These are phyloP conservation scores for Heteromyza rotundicornis DNA, from an alignment of 2,888 invertebrate genomes.

Conservation along the genomic window DNA sequence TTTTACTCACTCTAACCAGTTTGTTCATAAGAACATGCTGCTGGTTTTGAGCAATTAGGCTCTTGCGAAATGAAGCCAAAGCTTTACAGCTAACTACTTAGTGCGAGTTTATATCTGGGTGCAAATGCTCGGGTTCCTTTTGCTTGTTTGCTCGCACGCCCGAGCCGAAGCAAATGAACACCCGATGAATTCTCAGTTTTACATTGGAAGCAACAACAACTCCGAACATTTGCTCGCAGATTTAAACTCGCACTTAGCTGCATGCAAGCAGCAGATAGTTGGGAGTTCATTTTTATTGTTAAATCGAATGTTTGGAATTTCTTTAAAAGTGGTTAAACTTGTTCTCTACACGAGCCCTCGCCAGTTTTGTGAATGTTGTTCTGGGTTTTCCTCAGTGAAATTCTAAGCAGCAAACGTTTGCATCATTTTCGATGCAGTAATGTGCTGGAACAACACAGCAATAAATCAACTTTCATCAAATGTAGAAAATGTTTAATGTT, in stretches of 20 bases:
- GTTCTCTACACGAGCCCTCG: background rate
- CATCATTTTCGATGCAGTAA: background rate
- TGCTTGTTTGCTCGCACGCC: no score
- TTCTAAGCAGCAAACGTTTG: no score
- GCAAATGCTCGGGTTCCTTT: conserved; percentile 6
- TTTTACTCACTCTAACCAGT: no score
- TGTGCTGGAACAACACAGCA: background rate
- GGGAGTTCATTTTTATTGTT: background rate
- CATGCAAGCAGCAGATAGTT: background rate
- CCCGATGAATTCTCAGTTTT: no score
- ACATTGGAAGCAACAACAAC: no score
- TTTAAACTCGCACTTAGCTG: no score
- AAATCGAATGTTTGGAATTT: conserved; percentile 5
- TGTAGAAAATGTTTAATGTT: background rate
- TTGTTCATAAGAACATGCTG: no score
- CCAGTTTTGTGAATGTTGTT: background rate
- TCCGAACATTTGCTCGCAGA: no score
- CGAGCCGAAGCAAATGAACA: no score
- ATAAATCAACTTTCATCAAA: background rate
- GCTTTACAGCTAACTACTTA: background rate
- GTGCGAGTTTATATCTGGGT: background rate
- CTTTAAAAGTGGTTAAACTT: conserved; percentile 9
- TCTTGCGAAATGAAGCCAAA: background rate
- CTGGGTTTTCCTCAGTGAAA: no score
- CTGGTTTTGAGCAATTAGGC: background rate